Evolutionary conservation across 2,797 vertebrate species (phyloP).

Genomic region (Phoebastria nigripes): DNA sequence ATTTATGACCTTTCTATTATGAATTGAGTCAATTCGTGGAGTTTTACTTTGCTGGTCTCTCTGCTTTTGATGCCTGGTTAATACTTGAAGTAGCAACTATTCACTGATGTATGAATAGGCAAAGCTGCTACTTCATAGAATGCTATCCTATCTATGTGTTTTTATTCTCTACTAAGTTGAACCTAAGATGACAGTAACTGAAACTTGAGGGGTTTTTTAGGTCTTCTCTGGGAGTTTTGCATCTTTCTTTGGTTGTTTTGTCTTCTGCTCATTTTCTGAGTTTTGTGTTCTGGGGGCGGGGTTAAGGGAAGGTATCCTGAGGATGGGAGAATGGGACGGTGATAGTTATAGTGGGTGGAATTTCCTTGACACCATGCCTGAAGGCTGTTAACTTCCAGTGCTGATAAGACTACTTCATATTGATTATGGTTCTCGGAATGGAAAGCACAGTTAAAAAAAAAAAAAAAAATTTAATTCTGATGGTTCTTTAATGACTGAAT

Average conservation of each 20-base stretch:
- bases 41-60: not conserved
- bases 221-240: not conserved
- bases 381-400: not conserved
- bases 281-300: not conserved
- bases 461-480: not conserved
- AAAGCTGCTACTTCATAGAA: not conserved
- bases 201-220: not conserved
- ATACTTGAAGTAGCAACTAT: not conserved
- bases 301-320: not conserved
- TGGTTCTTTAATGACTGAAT: not conserved
- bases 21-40: not conserved
- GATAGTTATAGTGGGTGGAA: not conserved
- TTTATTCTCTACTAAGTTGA: not conserved
- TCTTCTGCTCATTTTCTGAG: not conserved
- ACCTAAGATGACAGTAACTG: not conserved
- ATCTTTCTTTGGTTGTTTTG: not conserved
- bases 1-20: not conserved
- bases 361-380: not conserved
- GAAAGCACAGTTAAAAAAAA: not conserved
- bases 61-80: not conserved
- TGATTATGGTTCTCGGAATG: not conserved
- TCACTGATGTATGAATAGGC: not conserved
- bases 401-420: not conserved
- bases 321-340: not conserved
- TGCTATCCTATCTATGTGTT: not conserved